Evolutionary conservation across 2,797 vertebrate species (phyloP), one percentile per base, ranked within the genome.

Genomic region (Falco columbarius): DNA sequence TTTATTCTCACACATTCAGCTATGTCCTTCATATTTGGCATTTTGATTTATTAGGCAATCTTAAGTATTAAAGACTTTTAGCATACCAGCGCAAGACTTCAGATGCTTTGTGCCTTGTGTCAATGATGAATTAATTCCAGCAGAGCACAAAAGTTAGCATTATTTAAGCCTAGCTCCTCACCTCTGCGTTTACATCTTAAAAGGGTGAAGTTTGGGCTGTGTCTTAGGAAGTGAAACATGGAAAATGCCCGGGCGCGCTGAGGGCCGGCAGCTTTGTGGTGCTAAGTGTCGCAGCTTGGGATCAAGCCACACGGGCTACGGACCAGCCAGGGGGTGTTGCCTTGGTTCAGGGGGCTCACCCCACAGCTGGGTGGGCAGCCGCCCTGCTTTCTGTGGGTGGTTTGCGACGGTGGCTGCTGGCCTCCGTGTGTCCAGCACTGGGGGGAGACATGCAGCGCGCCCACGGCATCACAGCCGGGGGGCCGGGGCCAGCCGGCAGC

Each of bases 41-140:
- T 98, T 99, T 99, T 99, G 99, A 99, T 99, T 99, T 99, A 99
- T 99, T 99, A 98, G 98, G 97, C 98, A 99, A 98, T 99, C 97
- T 98, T 97, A 97, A 98, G 95, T 98, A 98, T 99, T 98, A 98
- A 98, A 98, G 98, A 98, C 98, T 98, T 98, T 95, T 96, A 98
- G 97, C 95, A 94, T 97, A 98, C 93, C 97, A 97, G 97, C 89
- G 81, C 98, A 98, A 98, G 98, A 98, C 98, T 99, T 98, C 97
- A 97, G 97, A 98, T 97, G 98, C 98, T 98, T 97, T 98, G 97
- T 98, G 98, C 98, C 97, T 98, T 97, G 98, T 98, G 98, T 98
- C 98, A 98, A 98, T 99, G 98, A 99, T 98, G 98, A 99, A 99
- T 99, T 99, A 98, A 99, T 99, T 99, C 98, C 98, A 99, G 97